A percentile compares a stretch with the other conserved stretches of the same genome.
phyloP scores from a whole-genome alignment of 2,113 vertebrate genomes.

The Psophia crepitans region DNA sequence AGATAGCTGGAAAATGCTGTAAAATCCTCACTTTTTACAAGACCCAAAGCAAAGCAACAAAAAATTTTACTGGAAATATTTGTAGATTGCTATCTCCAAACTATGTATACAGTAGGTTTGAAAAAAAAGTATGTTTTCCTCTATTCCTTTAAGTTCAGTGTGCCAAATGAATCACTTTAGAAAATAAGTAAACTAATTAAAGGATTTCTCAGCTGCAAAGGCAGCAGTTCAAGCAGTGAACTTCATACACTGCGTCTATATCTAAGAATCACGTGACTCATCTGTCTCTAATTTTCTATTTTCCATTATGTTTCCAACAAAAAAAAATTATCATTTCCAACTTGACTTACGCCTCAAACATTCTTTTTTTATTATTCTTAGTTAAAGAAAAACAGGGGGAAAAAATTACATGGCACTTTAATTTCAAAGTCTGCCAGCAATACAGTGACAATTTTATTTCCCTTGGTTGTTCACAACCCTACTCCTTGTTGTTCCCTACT shows the following conservation, averaged over 20 bases:
- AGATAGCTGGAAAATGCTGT: not conserved
- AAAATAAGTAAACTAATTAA: not conserved
- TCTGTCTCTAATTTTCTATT: not conserved
- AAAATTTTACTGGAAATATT: not conserved
- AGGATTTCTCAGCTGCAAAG: not conserved
- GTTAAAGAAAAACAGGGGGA: not conserved
- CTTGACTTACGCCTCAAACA: not conserved
- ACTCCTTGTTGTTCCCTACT: no score
- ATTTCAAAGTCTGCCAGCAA: not conserved
- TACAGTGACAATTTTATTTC: not conserved
- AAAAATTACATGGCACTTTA: not conserved
- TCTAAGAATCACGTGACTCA: not conserved
- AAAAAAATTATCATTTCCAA: not conserved
- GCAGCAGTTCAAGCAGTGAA: not conserved
- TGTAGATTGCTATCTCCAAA: not conserved
- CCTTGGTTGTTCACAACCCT: not conserved
- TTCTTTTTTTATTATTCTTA: not conserved
- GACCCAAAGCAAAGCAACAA: not conserved
- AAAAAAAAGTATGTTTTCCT: not conserved
- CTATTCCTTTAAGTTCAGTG: not conserved
- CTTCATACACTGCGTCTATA: not conserved
- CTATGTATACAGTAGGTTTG: not conserved
- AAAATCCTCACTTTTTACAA: conserved; percentile 18
- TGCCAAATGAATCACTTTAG: not conserved
- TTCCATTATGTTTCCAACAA: not conserved